Evolutionary conservation across 1,140 invertebrate genomes (phyloP).

Genomic region (Drosophila pruinosa): DNA sequence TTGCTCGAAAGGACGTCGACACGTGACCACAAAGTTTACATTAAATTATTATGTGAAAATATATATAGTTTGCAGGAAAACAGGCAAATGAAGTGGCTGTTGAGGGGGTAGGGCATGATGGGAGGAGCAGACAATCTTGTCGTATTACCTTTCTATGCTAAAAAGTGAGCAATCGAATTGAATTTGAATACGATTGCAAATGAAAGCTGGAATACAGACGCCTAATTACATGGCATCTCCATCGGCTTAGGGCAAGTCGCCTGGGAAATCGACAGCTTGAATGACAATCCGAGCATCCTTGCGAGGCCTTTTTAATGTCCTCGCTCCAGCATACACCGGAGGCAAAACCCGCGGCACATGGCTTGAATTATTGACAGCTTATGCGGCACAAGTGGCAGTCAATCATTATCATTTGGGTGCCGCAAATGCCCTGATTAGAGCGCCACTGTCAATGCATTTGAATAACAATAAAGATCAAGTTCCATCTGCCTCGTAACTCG

Average conservation of each 20-base stretch:
- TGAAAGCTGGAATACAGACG: slow-evolving; percentile 2
- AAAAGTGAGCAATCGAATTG: slow-evolving; percentile 37
- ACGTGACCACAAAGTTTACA: slow-evolving; percentile 77
- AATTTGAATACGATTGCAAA: slow-evolving; percentile 18
- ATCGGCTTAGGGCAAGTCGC: slow-evolving; percentile 68
- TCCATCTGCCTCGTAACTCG: slow-evolving; percentile 52
- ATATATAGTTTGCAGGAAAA: slow-evolving; percentile 40
- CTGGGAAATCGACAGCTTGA: slow-evolving; percentile 75
- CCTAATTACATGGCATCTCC: slow-evolving; percentile 69
- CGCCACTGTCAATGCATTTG: slow-evolving; percentile 62
- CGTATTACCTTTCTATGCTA: slow-evolving; percentile 5
- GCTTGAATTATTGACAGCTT: slow-evolving; percentile 76
- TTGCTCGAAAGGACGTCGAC: slow-evolving; percentile 45
- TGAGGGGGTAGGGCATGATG: neutral
- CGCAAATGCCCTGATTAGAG: slow-evolving; percentile 29
- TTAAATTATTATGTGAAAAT: slow-evolving; percentile 70
- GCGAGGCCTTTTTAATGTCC: slow-evolving; percentile 15
- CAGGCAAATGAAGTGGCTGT: slow-evolving; percentile 9
- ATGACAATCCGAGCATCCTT: slow-evolving; percentile 19
- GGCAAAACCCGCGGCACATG: slow-evolving; percentile 59
- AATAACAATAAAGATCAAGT: slow-evolving; percentile 79
- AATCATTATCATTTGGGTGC: slow-evolving; percentile 66
- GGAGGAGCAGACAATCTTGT: neutral
- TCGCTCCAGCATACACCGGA: slow-evolving; percentile 11
- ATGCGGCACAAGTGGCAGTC: slow-evolving; percentile 53